A percentile compares a stretch with the other conserved stretches of the same genome.
Evolutionary conservation across 2,797 vertebrate species (phyloP).

Genomic region (Poecilia picta): DNA sequence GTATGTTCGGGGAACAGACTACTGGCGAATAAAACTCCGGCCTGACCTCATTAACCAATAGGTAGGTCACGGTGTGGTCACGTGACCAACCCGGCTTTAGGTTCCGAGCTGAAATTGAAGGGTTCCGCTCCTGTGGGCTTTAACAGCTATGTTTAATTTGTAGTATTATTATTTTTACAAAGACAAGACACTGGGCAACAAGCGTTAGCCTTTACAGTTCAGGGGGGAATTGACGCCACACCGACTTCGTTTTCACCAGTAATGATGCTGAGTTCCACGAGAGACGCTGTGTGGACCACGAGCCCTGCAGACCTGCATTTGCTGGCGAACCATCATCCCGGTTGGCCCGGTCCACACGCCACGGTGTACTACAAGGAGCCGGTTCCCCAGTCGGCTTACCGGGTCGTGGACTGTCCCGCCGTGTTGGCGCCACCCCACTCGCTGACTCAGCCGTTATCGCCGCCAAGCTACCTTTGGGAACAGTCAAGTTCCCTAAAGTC

Average conservation of each 20-base stretch:
- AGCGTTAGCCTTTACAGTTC: neutral
- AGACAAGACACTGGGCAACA: neutral
- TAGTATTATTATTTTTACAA: neutral
- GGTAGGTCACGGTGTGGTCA: neutral
- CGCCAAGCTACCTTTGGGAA: neutral
- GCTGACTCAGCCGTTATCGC: neutral
- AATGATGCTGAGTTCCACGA: neutral
- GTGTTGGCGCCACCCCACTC: neutral
- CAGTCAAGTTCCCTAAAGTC: neutral
- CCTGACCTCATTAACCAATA: neutral
- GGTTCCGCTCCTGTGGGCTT: neutral
- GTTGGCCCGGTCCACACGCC: slow-evolving; percentile 16
- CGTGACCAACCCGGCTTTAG: neutral
- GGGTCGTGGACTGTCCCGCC: neutral
- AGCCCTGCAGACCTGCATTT: fast-evolving
- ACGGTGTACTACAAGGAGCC: neutral
- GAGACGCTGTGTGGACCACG: fast-evolving
- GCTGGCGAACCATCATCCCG: neutral
- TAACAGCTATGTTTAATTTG: neutral
- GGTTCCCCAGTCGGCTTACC: fast-evolving
- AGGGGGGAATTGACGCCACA: neutral
- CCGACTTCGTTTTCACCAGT: neutral
- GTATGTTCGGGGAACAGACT: too few species aligned
- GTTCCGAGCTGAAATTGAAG: neutral
- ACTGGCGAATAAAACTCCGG: neutral